A percentile compares a stretch with the other conserved stretches of the same genome.
Conservation (phyloP, 1,140 invertebrate genomes). For the Mycetomoellerius zeteki region DNA sequence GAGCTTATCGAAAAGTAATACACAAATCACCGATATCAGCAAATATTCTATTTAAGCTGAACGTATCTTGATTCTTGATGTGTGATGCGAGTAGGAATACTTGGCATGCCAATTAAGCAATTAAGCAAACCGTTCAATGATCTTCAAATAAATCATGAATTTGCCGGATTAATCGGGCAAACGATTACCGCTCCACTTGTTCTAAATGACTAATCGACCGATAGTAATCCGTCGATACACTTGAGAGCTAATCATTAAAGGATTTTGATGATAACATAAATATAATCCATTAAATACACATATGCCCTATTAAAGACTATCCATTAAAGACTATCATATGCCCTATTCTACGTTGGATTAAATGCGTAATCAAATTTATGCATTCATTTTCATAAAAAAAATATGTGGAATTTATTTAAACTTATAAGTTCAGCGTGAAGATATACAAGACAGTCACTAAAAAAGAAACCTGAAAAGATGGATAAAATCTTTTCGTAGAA, state of each 20-base stretch:
- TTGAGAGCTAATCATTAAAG: slow-evolving; percentile 15
- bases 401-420: background rate
- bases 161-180: slow-evolving; percentile 16
- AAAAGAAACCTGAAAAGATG: background rate
- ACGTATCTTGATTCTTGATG: slow-evolving; percentile 10
- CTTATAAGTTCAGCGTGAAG: background rate
- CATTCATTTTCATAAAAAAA: background rate
- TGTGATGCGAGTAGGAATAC: background rate
- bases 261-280: background rate
- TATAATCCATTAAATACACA: background rate
- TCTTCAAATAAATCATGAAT: slow-evolving; percentile 40
- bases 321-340: background rate
- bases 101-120: slow-evolving; percentile 36
- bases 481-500: background rate
- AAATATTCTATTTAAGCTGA: background rate
- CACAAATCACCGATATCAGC: background rate
- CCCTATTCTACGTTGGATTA: background rate
- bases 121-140: slow-evolving; percentile 25
- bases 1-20: background rate
- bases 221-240: background rate
- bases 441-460: background rate
- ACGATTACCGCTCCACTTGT: slow-evolving; percentile 26
- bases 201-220: slow-evolving; percentile 8
- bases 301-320: no score
- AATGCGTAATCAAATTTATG: background rate